Conservation (phyloP, 2,888 invertebrate genomes). For the Xiphydria camelus region DNA sequence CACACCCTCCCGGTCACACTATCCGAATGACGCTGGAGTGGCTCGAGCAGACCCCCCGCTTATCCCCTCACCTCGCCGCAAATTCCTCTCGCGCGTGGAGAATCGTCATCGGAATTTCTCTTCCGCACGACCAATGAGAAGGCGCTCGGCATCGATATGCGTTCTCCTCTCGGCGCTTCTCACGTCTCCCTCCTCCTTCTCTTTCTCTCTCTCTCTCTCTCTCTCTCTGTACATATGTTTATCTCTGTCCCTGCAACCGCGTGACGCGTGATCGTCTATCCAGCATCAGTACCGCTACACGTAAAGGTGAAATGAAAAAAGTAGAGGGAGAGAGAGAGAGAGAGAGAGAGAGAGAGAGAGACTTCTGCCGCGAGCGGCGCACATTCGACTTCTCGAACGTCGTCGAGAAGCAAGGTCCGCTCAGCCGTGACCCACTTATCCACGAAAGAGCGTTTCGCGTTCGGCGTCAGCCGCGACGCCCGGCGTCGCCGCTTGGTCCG, state of each 20-base stretch:
- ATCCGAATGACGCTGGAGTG: no score
- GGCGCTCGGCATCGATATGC: no score
- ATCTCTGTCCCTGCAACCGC: not conserved
- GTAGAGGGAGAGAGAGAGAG: not conserved
- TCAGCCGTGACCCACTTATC: not conserved
- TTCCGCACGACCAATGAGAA: no score
- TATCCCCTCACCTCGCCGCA: no score
- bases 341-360: slow-evolving; percentile 6
- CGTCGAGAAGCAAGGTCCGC: no score
- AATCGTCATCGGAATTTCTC: no score
- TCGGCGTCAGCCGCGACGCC: not conserved
- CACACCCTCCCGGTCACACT: no score
- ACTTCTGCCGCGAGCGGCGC: slow-evolving; percentile 9
- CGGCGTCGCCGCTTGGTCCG: not conserved
- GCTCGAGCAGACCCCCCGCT: no score
- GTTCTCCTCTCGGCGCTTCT: slow-evolving; percentile 6
- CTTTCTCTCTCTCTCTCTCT: not conserved
- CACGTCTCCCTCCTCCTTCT: not conserved
- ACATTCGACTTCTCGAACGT: slow-evolving; percentile 10
- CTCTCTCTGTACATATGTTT: not conserved
- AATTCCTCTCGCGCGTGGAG: no score
- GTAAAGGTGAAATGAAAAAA: not conserved
- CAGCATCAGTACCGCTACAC: no score
- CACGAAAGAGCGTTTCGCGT: not conserved
- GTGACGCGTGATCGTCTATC: no score